A percentile compares a stretch with the other conserved stretches of the same genome.
phyloP scores from a whole-genome alignment of 2,888 invertebrate species.

The Cristatella mucedo region DNA sequence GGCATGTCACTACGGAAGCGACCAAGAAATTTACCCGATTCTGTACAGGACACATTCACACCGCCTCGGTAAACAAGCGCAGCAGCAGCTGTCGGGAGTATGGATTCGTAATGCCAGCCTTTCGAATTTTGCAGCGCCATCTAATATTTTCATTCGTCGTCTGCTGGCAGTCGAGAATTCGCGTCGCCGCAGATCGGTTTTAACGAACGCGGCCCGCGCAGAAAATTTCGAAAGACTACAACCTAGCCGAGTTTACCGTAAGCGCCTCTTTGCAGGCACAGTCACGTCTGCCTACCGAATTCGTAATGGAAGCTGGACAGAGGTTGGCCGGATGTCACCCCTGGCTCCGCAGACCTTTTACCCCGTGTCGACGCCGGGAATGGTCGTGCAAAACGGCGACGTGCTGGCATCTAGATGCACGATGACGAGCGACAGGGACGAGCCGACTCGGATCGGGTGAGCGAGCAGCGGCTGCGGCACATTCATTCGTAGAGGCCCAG shows the following conservation, averaged over 20 bases:
- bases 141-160: no score
- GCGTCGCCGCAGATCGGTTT: no score
- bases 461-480: neutral
- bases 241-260: no score
- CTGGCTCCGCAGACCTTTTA: slow-evolving; percentile 37
- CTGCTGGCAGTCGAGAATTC: no score
- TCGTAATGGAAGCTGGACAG: slow-evolving; percentile 30
- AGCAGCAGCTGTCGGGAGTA: neutral
- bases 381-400: slow-evolving; percentile 26
- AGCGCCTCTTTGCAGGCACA: slow-evolving; percentile 19
- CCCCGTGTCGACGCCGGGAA: slow-evolving; percentile 23
- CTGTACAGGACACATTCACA: slow-evolving; percentile 91
- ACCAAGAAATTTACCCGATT: slow-evolving; percentile 76
- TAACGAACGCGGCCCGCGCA: no score
- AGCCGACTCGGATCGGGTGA: slow-evolving; percentile 11
- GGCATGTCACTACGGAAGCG: slow-evolving; percentile 61
- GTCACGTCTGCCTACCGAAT: slow-evolving; percentile 35
- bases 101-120: no score
- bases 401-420: slow-evolving; percentile 27
- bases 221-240: no score
- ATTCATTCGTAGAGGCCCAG: no score
- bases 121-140: no score
- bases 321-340: slow-evolving; percentile 34
- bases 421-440: slow-evolving; percentile 20
- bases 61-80: slow-evolving; percentile 43